Conservation (phyloP, 2,888 invertebrate genomes). For the Drosophila nigricruria region DNA sequence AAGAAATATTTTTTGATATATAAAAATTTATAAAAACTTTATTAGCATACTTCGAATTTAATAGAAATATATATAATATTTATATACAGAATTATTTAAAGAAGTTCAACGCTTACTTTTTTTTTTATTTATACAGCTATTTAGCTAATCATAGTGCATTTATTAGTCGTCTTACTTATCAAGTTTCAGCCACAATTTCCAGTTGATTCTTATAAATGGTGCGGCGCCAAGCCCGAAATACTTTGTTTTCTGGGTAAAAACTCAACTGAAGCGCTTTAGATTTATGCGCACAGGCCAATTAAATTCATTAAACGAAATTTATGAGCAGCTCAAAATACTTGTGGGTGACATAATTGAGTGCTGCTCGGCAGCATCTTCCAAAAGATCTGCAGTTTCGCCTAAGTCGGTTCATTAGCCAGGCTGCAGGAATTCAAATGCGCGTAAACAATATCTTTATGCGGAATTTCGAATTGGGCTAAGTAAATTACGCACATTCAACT, state of each 20-base stretch:
- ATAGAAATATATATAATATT: no score
- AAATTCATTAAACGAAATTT: slow-evolving; percentile 77
- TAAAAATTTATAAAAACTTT: no score
- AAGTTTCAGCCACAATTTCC: slow-evolving; percentile 31
- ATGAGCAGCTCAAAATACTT: slow-evolving; percentile 61
- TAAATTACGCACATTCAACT: slow-evolving; percentile 69
- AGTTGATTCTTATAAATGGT: slow-evolving; percentile 72
- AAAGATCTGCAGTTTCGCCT: not conserved
- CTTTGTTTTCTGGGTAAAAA: slow-evolving; percentile 73
- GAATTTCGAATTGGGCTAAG: slow-evolving; percentile 73
- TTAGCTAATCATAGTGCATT: slow-evolving; percentile 1
- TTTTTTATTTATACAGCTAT: no score
- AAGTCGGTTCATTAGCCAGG: slow-evolving; percentile 50
- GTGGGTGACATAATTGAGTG: slow-evolving; percentile 75
- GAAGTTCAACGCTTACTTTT: no score
- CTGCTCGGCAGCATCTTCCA: not conserved
- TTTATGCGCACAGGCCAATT: slow-evolving; percentile 76
- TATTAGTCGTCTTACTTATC: not conserved
- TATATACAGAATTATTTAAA: no score
- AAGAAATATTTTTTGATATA: no score
- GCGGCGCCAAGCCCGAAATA: slow-evolving; percentile 70
- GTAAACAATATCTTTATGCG: slow-evolving; percentile 60
- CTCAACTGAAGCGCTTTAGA: slow-evolving; percentile 77
- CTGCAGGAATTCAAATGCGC: slow-evolving; percentile 24
- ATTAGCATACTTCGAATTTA: no score